Evolutionary conservation across 2,113 vertebrate species (phyloP).

Genomic region (Coreoperca whiteheadi): DNA sequence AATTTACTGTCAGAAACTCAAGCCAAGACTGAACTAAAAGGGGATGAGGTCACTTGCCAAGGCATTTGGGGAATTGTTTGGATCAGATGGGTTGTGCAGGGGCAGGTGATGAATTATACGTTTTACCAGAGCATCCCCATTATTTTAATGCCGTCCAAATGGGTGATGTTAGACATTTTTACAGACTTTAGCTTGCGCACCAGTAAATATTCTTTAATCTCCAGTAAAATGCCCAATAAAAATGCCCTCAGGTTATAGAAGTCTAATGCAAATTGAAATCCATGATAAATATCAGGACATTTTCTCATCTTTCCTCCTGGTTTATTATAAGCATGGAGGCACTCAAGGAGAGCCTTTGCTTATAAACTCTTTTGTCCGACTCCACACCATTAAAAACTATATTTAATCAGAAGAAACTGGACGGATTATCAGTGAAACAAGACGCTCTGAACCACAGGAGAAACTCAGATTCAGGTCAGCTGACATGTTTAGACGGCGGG

Average conservation of each 20-base stretch:
- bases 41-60: background rate
- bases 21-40: background rate
- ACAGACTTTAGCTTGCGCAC: background rate
- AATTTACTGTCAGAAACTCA: background rate
- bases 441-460: background rate
- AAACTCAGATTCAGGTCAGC: background rate
- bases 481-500: too few species aligned
- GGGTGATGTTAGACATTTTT: background rate
- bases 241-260: background rate
- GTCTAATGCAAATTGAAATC: background rate
- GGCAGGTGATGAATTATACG: background rate
- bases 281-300: constrained; percentile 14
- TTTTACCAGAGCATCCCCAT: background rate
- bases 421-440: background rate
- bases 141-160: background rate
- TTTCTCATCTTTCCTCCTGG: background rate
- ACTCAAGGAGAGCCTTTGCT: background rate
- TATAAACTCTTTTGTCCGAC: background rate
- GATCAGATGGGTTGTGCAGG: too few species aligned
- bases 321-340: constrained; percentile 6
- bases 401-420: background rate
- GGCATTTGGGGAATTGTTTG: background rate
- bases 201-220: background rate
- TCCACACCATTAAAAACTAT: background rate
- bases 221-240: constrained; percentile 6